phyloP scores from a whole-genome alignment of 2,113 vertebrate genomes.

The Heteronetta atricapilla region DNA sequence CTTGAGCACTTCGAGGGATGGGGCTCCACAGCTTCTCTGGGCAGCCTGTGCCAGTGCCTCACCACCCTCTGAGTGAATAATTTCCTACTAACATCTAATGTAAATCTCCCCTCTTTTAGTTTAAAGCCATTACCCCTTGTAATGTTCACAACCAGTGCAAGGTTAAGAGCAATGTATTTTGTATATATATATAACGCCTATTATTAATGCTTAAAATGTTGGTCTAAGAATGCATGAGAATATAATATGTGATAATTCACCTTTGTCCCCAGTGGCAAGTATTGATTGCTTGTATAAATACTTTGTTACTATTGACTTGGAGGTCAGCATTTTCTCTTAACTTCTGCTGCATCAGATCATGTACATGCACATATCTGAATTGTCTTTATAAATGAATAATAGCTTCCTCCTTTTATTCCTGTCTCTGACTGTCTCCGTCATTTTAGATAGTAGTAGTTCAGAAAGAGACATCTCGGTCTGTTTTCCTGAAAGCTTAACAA shows the following conservation, averaged over 20 bases:
- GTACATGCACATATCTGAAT: neutral
- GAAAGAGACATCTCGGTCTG: neutral
- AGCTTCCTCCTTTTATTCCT: neutral
- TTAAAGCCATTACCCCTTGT: too few species aligned
- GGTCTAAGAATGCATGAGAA: neutral
- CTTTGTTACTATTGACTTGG: neutral
- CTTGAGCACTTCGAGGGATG: too few species aligned
- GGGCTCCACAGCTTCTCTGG: too few species aligned
- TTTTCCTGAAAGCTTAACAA: neutral
- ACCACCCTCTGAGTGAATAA: too few species aligned
- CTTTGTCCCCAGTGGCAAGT: neutral
- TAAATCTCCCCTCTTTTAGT: too few species aligned
- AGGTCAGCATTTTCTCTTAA: neutral
- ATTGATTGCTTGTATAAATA: slow-evolving; percentile 5
- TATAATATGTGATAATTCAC: neutral
- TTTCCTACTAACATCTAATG: too few species aligned
- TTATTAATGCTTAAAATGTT: neutral
- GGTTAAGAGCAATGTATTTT: fast-evolving
- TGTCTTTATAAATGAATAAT: neutral
- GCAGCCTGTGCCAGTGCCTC: too few species aligned
- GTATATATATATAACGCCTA: neutral
- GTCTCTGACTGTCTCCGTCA: neutral
- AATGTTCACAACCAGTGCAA: neutral
- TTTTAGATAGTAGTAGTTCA: neutral
- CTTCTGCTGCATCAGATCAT: neutral